Base-by-base conservation (phyloP, 1,140 invertebrate genomes). In the Diorhabda carinulata region DNA sequence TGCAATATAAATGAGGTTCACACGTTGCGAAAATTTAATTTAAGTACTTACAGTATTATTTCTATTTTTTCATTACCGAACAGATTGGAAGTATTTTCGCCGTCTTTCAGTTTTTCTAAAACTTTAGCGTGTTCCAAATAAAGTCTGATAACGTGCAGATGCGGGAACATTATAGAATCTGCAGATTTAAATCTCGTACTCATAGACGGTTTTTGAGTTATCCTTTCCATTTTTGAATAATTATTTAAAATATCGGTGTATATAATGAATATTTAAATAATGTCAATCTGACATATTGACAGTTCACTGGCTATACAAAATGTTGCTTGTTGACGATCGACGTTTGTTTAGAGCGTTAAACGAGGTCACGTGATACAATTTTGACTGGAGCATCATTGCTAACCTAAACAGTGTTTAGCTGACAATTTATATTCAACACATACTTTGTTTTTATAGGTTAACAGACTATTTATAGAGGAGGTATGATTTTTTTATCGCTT, bases 11-110 rank as follows among this genome's bases (percentile, higher is more conserved):
- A 43, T n/a, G 2, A 4, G n/a, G n/a, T 52, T 8, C 2, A 2
- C 2, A 52, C 2, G 0, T n/a, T 52, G 4, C 47, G 6, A 52
- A 45, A 10, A 9, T 57, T 4, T n/a, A 59, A 4, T 63, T 41
- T 44, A 66, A n/a, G 2, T 58, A 66, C 72, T 71, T 69, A 76
- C 72, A 76, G 4, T 10, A 65, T 9, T 69, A 75, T 70, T 43
- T 72, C 68, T 25, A 71, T 47, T 25, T 70, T 64, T 9, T 70
- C 58, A 44, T 70, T 45, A 3, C 74, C 77, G 59, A 76, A 78
- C 4, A 78, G 9, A 6, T 69, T 41, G 8, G 56, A 43, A 2
- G 68, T 70, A 47, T 64, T 43, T 43, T 70, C 43, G 5, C 25
- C 8, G 43, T 67, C 56, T 3, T 64, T 5, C 8, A 69, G 8